These are phyloP conservation scores for Galagoides demidoff DNA, from an alignment of 2,797 vertebrate genomes.

Conservation along the genomic window DNA sequence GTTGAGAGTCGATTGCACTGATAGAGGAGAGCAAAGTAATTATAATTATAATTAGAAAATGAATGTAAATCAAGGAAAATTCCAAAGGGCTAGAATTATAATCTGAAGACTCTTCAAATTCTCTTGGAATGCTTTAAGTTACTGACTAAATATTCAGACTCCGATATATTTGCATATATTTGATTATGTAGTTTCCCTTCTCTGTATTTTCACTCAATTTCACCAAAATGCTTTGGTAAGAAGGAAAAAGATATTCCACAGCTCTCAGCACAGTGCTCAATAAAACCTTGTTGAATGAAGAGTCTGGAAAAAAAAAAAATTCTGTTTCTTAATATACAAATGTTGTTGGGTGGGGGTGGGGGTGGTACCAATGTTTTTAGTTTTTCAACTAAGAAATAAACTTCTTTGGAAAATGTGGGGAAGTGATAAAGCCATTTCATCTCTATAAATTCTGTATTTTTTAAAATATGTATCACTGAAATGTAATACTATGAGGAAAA, in stretches of 20 bases:
- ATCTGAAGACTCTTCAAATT: conserved; percentile 11
- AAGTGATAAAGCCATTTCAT: conserved; percentile 9
- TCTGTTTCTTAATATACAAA: neutral
- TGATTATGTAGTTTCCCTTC: neutral
- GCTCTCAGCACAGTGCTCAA: neutral
- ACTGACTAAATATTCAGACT: neutral
- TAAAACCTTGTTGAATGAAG: conserved; percentile 18
- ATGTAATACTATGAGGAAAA: neutral
- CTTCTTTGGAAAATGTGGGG: neutral
- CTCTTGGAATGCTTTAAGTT: neutral
- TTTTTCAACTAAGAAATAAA: conserved; percentile 36
- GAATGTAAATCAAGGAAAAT: conserved; percentile 52
- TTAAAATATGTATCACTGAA: neutral
- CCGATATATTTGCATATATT: neutral
- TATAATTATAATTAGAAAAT: conserved; percentile 52
- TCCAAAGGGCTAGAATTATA: conserved; percentile 25
- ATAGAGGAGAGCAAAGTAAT: neutral
- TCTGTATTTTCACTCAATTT: neutral
- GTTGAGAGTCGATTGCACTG: conserved; percentile 46
- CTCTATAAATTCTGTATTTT: conserved; percentile 22
- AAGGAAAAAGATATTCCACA: neutral
- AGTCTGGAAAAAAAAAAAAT: conserved; percentile 26
- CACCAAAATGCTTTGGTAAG: neutral
- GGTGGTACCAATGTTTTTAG: neutral
- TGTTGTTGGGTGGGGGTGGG: fast-evolving